Evolutionary conservation across 92 coral and sea anemone species (phyloP).

Genomic region (Virgularia gustaviana): DNA sequence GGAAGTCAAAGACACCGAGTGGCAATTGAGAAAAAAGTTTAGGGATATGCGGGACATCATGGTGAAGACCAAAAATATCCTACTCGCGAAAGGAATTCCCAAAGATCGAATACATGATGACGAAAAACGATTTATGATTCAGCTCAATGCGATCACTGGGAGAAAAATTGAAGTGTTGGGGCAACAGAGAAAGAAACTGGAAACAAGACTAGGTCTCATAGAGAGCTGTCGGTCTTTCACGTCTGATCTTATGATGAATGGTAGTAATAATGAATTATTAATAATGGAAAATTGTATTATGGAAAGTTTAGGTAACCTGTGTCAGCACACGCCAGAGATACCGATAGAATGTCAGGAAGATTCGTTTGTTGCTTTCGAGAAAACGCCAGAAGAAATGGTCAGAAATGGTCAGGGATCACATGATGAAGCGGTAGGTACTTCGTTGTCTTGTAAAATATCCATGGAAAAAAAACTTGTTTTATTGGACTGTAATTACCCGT

Average conservation of each 20-base stretch:
- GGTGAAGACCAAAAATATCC: background rate
- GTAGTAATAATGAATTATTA: slow-evolving; percentile 21
- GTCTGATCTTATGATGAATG: background rate
- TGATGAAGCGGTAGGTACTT: too few relatives aligned
- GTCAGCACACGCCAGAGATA: slow-evolving; percentile 26
- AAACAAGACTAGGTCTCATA: slow-evolving; percentile 16
- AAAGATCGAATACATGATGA: background rate
- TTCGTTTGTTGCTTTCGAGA: background rate
- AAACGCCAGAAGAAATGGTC: background rate
- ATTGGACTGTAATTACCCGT: too few relatives aligned
- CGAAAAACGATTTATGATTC: background rate
- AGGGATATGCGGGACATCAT: background rate
- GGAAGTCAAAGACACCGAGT: slow-evolving; percentile 9
- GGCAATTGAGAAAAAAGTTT: background rate
- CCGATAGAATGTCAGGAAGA: slow-evolving; percentile 34
- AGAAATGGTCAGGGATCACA: background rate
- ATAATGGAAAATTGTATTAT: slow-evolving; percentile 28
- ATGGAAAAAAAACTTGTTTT: too few relatives aligned
- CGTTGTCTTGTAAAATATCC: too few relatives aligned
- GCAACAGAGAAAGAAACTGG: slow-evolving; percentile 11
- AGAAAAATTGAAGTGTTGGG: slow-evolving; percentile 14
- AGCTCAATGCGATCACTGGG: background rate
- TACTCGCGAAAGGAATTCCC: background rate
- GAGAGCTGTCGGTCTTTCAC: slow-evolving; percentile 28
- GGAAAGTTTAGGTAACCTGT: slow-evolving; percentile 33